Evolutionary conservation across 2,888 invertebrate genomes (phyloP).

Genomic region (Xestoiulus laeticollis): DNA sequence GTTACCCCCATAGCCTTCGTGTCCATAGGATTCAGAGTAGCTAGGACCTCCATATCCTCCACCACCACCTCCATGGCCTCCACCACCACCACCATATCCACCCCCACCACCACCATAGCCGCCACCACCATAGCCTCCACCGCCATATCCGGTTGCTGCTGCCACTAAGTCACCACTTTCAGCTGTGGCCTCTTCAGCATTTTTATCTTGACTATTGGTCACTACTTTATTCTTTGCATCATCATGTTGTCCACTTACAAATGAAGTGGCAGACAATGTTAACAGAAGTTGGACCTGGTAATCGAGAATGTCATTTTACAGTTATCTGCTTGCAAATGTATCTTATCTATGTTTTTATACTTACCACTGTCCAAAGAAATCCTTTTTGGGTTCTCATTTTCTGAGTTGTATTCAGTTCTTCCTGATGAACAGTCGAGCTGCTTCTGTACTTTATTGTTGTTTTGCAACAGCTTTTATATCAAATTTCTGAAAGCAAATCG

Average conservation of each 20-base stretch:
- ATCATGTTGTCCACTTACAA: neutral
- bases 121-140: constrained; percentile 46
- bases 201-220: neutral
- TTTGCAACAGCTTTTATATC: neutral
- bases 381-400: neutral
- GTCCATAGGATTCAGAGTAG: constrained; percentile 62
- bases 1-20: constrained; percentile 65
- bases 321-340: neutral
- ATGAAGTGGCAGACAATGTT: neutral
- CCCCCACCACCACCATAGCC: constrained; percentile 50
- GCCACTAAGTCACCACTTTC: constrained; percentile 39
- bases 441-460: neutral
- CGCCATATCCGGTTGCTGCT: constrained; percentile 48
- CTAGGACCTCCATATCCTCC: constrained; percentile 65
- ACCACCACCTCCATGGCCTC: constrained; percentile 70
- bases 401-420: neutral
- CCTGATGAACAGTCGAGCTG: neutral
- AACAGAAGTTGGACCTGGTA: neutral
- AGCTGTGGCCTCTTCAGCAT: neutral
- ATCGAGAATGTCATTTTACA: neutral
- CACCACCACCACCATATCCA: constrained; percentile 47
- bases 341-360: neutral
- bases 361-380: neutral
- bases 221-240: neutral
- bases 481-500: neutral